Conservation (phyloP, 92 coral and sea anemone species). For the Phymanthus crucifer region DNA sequence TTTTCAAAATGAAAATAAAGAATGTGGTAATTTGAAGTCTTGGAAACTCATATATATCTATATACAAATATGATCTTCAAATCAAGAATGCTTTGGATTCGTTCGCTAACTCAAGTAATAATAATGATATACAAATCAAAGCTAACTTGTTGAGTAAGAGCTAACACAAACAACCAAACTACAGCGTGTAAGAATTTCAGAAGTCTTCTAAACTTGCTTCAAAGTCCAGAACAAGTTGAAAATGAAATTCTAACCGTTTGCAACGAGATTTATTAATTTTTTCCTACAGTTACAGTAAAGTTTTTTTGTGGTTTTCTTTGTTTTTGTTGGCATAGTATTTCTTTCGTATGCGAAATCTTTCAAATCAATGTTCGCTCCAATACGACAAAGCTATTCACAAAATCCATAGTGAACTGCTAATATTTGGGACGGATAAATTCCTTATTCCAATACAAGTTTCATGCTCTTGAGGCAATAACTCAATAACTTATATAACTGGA, state of each 20-base stretch:
- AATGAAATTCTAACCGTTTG: conserved; percentile 6
- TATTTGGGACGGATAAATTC: conserved; percentile 24
- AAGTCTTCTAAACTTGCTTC: conserved; percentile 29
- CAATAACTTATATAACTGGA: conserved; percentile 38
- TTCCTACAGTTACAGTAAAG: conserved; percentile 7
- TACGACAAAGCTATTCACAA: conserved; percentile 48
- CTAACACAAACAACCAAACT: conserved; percentile 24
- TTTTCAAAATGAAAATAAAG: conserved; percentile 90
- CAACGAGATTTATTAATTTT: conserved; percentile 8
- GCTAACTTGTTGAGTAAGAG: conserved; percentile 18
- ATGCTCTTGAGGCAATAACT: conserved; percentile 31
- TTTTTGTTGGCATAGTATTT: conserved; percentile 27
- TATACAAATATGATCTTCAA: conserved; percentile 27
- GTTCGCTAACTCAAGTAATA: conserved; percentile 4
- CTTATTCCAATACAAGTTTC: conserved; percentile 16
- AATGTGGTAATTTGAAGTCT: conserved; percentile 61
- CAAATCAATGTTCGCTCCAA: conserved; percentile 49
- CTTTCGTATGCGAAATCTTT: conserved; percentile 48
- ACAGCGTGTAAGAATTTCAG: neutral
- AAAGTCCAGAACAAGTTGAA: conserved; percentile 12
- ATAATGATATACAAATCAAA: conserved; percentile 17
- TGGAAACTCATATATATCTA: conserved; percentile 68
- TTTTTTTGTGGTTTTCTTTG: neutral
- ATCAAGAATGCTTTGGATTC: conserved; percentile 56
- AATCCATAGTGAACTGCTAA: conserved; percentile 19